Conservation (phyloP, 2,888 invertebrate species). For the Alcis repandata region DNA sequence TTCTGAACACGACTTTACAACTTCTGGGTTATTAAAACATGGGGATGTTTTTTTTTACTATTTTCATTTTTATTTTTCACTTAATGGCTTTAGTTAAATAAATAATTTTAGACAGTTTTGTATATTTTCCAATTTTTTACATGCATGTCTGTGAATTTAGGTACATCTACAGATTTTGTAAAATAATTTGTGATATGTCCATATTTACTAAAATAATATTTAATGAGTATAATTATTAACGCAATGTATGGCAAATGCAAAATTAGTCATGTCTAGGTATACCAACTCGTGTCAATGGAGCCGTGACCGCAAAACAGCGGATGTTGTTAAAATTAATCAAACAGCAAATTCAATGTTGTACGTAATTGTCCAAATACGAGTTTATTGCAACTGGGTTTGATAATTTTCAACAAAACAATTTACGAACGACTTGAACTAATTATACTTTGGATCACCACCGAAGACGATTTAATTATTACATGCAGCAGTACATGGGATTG, state of each 20-base stretch:
- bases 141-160: too few relatives aligned
- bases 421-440: background rate
- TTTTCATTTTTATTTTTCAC: background rate
- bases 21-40: background rate
- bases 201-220: background rate
- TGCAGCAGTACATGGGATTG: too few relatives aligned
- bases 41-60: background rate
- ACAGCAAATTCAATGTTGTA: background rate
- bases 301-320: constrained; percentile 5
- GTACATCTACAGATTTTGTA: too few relatives aligned
- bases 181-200: background rate
- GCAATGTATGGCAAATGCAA: too few relatives aligned
- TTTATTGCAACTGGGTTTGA: background rate
- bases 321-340: constrained; percentile 12
- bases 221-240: background rate
- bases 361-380: background rate
- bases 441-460: too few relatives aligned
- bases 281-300: too few relatives aligned
- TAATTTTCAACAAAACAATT: background rate
- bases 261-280: background rate
- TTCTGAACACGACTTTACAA: constrained; percentile 13
- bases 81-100: background rate
- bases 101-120: background rate
- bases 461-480: too few relatives aligned
- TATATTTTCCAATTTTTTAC: too few relatives aligned